These are phyloP conservation scores for Araneus ventricosus DNA, from an alignment of 1,140 invertebrate species.

Conservation along the genomic window DNA sequence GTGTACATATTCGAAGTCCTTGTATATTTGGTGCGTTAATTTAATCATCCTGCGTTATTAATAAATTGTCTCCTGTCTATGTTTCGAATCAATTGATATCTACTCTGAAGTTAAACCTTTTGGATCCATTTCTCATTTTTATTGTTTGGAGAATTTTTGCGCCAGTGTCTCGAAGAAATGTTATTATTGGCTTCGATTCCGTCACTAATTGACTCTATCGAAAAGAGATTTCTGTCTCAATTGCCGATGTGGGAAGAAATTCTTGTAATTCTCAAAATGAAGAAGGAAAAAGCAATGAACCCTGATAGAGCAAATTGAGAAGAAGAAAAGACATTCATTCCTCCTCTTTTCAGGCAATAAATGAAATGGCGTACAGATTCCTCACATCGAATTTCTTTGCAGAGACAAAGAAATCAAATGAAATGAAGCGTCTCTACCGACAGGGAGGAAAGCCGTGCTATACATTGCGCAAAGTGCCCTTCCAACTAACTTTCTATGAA, in stretches of 20 bases:
- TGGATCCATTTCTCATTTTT: not conserved
- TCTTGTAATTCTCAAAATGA: too few relatives aligned
- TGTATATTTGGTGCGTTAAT: too few relatives aligned
- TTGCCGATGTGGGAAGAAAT: not conserved
- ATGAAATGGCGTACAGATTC: not conserved
- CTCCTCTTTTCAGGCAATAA: not conserved
- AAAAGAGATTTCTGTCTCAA: not conserved
- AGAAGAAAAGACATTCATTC: too few relatives aligned
- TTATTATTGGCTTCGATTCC: not conserved
- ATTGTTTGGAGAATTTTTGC: not conserved
- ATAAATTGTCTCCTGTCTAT: too few relatives aligned
- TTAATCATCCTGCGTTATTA: too few relatives aligned
- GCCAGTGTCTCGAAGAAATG: not conserved
- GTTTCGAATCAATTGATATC: too few relatives aligned
- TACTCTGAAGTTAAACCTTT: too few relatives aligned
- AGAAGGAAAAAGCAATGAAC: not conserved
- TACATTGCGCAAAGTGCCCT: too few relatives aligned
- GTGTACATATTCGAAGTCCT: too few relatives aligned
- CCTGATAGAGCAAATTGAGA: too few relatives aligned
- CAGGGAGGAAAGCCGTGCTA: too few relatives aligned
- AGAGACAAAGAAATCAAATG: not conserved
- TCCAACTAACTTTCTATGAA: too few relatives aligned
- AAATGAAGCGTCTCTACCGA: not conserved
- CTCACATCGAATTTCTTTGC: not conserved
- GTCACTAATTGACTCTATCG: not conserved